Conservation (phyloP, 2,113 vertebrate genomes). For the Neolamprologus brichardi region DNA sequence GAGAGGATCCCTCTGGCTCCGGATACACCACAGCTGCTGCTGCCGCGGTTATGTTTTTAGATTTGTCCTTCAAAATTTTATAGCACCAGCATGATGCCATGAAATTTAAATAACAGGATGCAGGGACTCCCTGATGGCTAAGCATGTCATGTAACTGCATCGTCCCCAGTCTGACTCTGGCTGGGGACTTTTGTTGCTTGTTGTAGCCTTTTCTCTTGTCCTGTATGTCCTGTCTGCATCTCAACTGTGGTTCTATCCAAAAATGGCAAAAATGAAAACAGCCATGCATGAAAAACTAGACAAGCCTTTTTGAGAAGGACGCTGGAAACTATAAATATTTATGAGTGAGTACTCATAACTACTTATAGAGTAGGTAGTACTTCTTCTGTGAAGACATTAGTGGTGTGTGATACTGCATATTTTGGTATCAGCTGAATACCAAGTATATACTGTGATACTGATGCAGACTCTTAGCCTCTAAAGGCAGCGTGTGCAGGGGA, state of each 20-base stretch:
- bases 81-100: neutral
- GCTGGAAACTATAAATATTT: neutral
- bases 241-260: neutral
- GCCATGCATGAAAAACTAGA: neutral
- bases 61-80: neutral
- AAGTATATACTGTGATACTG: neutral
- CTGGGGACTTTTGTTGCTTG: neutral
- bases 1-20: neutral
- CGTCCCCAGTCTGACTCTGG: neutral
- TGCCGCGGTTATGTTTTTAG: neutral
- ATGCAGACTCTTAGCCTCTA: accelerated
- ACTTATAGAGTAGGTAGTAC: neutral
- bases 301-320: neutral
- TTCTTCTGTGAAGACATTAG: neutral
- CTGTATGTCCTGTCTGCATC: neutral
- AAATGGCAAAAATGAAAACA: neutral
- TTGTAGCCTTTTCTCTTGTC: neutral
- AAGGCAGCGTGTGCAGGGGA: accelerated
- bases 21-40: neutral
- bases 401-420: neutral
- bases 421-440: neutral
- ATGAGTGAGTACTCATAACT: neutral
- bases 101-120: neutral
- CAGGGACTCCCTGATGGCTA: neutral
- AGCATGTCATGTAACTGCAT: neutral